Conservation (phyloP, 2,113 vertebrate genomes). For the Mugil cephalus region DNA sequence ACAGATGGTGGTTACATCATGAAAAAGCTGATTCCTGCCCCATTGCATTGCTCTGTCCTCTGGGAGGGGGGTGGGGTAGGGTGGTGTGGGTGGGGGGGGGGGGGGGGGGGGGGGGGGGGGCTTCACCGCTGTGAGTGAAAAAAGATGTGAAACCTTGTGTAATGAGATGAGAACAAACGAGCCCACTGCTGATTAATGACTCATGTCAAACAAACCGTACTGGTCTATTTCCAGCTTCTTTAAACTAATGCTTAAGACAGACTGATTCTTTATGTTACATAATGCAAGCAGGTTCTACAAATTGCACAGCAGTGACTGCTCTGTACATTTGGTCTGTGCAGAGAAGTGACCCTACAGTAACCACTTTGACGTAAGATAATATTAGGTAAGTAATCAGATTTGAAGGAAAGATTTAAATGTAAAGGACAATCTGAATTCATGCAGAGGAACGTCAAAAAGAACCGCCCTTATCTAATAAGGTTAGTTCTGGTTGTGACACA, state of each 20-base stretch:
- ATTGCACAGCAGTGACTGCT: background rate
- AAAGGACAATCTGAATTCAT: background rate
- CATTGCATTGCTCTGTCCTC: background rate
- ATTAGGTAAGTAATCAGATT: no score
- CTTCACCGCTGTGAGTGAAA: background rate
- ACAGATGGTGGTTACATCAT: conserved; percentile 38
- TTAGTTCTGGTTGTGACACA: background rate
- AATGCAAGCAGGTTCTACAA: background rate
- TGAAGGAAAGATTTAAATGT: background rate
- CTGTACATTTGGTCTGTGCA: background rate
- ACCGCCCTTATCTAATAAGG: no score
- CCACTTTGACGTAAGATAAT: background rate
- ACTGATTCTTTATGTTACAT: background rate
- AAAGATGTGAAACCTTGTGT: background rate
- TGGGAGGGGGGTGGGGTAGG: background rate
- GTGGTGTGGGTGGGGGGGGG: no score
- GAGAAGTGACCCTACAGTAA: background rate
- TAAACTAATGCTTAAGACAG: background rate
- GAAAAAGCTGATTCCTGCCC: background rate
- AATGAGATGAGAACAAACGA: conserved; percentile 9
- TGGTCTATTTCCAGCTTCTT: background rate
- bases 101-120: no score
- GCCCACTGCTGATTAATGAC: conserved; percentile 13
- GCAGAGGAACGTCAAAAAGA: background rate
- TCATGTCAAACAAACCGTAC: background rate